Evolutionary conservation across 2,797 vertebrate genomes (phyloP), one percentile per base, ranked within the genome.

Genomic region (Leptatherina wallacei): DNA sequence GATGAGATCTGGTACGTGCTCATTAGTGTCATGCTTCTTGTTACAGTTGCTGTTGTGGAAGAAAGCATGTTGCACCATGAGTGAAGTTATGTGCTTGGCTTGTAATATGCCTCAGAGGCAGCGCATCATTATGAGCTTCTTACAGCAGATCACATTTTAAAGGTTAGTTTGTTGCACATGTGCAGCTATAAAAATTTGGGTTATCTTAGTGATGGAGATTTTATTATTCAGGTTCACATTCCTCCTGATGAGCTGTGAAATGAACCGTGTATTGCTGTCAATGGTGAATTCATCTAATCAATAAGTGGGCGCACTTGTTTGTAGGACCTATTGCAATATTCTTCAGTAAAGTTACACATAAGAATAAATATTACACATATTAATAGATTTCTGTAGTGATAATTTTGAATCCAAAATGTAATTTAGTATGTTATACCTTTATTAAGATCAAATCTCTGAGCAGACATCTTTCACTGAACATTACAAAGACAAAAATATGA

Each of bases 41-140:
- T 10, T 62, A 49, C 27, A 44, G 51, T 27, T 56, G 54, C 54
- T 32, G 54, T 14, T 56, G 27, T 27, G 29, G 27, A 55, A 55
- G 27, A 55, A 55, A 29, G 13, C 54, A 56, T 32, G 54, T 56
- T 56, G 61, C 61, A 33, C 61, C 44, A 51, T 24, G n/a, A 64
- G 20, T 44, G 29, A 47, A 44, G 44, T 16, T 16, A 16, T 64
- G 44, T 32, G 54, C 54, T 56, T 56, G 29, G 54, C 54, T 56
- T 56, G 54, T 30, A 56, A 29, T 29, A 5, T 29, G 13, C 52
- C 12, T 54, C 7, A 3, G 29, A 56, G 29, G 54, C 54, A 32
- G 40, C 40, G 30, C 20, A 29, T 44, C 18, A 20, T 27, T 9
- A 61, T 4, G 14, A 42, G 30, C 12, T 32, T 11, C 9, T n/a